These are phyloP conservation scores for Lucinisca nassula DNA, from an alignment of 2,888 invertebrate species.

Conservation along the genomic window DNA sequence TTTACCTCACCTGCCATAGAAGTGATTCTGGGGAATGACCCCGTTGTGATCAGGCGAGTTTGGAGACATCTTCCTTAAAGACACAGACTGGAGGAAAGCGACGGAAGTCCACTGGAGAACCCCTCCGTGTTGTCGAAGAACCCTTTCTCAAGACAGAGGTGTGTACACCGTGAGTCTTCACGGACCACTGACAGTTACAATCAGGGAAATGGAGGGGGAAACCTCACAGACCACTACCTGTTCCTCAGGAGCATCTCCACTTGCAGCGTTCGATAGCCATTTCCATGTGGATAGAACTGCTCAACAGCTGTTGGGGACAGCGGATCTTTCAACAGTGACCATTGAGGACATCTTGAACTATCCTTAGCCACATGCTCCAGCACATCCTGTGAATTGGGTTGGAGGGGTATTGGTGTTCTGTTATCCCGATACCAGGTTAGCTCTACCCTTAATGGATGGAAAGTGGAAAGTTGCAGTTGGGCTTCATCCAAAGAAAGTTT, in stretches of 20 bases:
- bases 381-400: not conserved
- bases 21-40: no score
- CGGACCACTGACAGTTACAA: no score
- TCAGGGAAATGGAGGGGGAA: no score
- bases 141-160: no score
- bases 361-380: not conserved
- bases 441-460: not conserved
- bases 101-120: no score
- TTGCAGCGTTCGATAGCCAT: not conserved
- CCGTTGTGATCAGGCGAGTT: no score
- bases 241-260: no score
- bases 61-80: no score
- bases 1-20: not conserved
- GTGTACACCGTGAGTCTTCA: no score
- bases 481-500: not conserved
- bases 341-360: not conserved
- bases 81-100: no score
- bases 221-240: no score
- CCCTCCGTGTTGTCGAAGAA: no score
- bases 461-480: constrained; percentile 17
- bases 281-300: not conserved
- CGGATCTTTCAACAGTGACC: not conserved
- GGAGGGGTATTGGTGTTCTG: not conserved
- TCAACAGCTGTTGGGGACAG: not conserved
- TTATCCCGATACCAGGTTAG: not conserved